A percentile compares a stretch with the other conserved stretches of the same genome.
phyloP scores from a whole-genome alignment of 2,797 vertebrate species.

The Silurus lanzhouensis region DNA sequence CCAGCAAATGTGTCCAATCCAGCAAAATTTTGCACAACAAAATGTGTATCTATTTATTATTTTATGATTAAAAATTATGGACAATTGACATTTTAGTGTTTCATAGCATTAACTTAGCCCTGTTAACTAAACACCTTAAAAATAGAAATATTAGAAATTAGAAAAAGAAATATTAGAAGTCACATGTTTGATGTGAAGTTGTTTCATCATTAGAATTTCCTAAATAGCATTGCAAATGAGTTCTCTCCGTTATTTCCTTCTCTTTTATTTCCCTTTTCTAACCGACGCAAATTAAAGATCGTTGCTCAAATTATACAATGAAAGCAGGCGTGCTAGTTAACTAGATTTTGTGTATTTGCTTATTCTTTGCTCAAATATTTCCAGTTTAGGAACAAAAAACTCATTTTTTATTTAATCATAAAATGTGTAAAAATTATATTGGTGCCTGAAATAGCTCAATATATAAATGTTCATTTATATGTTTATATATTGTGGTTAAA shows the following conservation, averaged over 20 bases:
- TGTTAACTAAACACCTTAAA: neutral
- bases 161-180: neutral
- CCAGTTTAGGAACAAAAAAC: neutral
- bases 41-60: neutral
- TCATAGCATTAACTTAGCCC: neutral
- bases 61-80: neutral
- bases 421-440: neutral
- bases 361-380: neutral
- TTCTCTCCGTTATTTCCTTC: neutral
- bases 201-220: neutral
- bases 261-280: neutral
- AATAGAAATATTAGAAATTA: too few relatives aligned
- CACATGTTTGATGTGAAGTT: neutral
- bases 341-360: neutral
- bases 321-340: neutral
- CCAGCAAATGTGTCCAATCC: neutral
- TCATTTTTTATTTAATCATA: neutral
- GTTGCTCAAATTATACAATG: neutral
- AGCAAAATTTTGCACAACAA: too few relatives aligned
- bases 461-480: too few relatives aligned
- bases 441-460: neutral
- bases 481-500: neutral
- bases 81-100: neutral
- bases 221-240: neutral
- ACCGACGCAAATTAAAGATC: neutral